Evolutionary conservation across 1,140 invertebrate species (phyloP), one percentile per base, ranked within the genome.

Genomic region (Magallana ariakensis): DNA sequence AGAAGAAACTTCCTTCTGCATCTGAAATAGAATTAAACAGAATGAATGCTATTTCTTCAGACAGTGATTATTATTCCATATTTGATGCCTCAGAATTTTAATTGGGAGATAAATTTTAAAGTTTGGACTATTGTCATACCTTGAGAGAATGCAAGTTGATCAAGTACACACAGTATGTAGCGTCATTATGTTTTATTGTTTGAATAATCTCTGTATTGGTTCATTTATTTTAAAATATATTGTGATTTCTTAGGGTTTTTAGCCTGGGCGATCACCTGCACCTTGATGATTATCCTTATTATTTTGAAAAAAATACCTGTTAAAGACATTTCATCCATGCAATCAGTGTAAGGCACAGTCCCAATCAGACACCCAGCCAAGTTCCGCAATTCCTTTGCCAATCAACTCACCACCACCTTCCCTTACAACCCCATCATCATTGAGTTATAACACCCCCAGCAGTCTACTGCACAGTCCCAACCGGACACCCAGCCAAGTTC

Each of bases 1-100:
- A 62, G 60, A 62, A 62, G 60, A 62, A 62, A 62, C 60, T 62
- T 16, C 60, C 60, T 62, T 62, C 60, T 19, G 60, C 60, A 19
- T 62, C 60, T 62, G 60, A 62, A 62, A 16, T 16, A 62, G 60
- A 62, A 62, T 62, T 16, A 62, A 62, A 62, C 60, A 62, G 60
- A 62, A 62, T 2, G 8, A 62, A 62, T 4, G 60, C 60, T 62
- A 15, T 62, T 62, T 4, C 60, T 62, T 62, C 60, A 62, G 60
- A 62, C 60, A 62, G 8, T 62, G 60, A 62, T 62, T 62, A 62
- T 62, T 2, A 62, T 62, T 62, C 60, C 60, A 62, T 62, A 19
- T 62, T 62, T 62, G 60, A 62, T 3, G 15, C 8, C 60, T 62
- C 60, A 62, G 60, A 62, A 4, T 4, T 62, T 62, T 62, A 62